These are phyloP conservation scores for Drosophila ironensis DNA, from an alignment of 1,140 invertebrate species.

Conservation along the genomic window DNA sequence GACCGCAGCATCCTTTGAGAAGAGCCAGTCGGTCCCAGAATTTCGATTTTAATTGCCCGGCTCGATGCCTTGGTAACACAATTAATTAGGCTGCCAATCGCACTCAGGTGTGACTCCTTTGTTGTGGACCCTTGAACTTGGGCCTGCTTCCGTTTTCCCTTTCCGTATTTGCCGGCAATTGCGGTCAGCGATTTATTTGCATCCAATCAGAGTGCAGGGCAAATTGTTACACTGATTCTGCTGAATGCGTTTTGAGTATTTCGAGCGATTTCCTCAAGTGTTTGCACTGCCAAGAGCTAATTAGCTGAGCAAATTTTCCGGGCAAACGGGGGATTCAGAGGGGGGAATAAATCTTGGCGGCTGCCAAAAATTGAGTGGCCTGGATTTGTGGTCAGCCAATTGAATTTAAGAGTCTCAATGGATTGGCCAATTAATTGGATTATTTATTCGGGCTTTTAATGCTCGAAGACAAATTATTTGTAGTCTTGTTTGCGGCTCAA, in stretches of 20 bases:
- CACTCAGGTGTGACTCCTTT: conserved; percentile 27
- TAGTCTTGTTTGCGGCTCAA: too few relatives aligned
- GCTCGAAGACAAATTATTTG: too few relatives aligned
- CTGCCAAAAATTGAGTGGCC: too few relatives aligned
- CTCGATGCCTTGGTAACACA: conserved; percentile 39
- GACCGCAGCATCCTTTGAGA: conserved; percentile 11
- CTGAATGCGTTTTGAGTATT: conserved; percentile 32
- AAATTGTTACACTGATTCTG: conserved; percentile 9
- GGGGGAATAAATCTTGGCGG: too few relatives aligned
- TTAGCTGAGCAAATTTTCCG: conserved; percentile 58
- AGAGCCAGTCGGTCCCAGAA: conserved; percentile 1
- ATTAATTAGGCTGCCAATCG: conserved; percentile 69
- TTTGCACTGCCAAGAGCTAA: conserved; percentile 44
- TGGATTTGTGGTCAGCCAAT: too few relatives aligned
- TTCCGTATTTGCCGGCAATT: conserved; percentile 32
- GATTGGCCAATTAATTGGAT: too few relatives aligned
- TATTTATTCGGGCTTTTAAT: too few relatives aligned
- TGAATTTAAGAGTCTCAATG: too few relatives aligned
- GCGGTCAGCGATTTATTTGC: conserved; percentile 42
- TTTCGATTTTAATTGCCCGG: conserved; percentile 23
- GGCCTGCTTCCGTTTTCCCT: not conserved
- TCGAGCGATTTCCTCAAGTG: conserved; percentile 16
- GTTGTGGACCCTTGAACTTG: conserved; percentile 6
- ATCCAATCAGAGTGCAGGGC: conserved; percentile 33
- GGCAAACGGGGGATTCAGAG: not conserved